A percentile compares a stretch with the other conserved stretches of the same genome.
phyloP scores from a whole-genome alignment of 2,113 vertebrate genomes.

The Gymnogyps californianus region DNA sequence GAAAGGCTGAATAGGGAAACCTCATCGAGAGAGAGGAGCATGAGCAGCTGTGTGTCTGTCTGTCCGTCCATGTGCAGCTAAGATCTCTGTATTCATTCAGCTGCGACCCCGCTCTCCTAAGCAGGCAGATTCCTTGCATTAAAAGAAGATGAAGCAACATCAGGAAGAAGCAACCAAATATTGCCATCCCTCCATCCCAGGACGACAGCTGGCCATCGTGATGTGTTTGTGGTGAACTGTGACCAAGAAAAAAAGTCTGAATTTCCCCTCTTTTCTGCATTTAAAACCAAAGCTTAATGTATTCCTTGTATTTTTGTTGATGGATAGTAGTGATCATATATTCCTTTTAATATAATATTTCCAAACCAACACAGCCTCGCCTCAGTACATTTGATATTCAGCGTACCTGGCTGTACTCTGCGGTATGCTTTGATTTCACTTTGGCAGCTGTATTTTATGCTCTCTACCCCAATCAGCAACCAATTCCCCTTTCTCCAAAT shows the following conservation, averaged over 20 bases:
- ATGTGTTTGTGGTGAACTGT: neutral
- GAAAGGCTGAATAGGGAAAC: neutral
- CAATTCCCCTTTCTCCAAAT: neutral
- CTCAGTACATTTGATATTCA: neutral
- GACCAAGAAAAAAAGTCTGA: neutral
- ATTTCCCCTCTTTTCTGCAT: neutral
- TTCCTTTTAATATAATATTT: constrained; percentile 42
- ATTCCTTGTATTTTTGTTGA: neutral
- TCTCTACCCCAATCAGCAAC: neutral
- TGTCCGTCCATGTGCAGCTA: neutral
- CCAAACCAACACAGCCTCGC: neutral
- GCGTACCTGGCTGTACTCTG: neutral
- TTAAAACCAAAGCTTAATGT: neutral
- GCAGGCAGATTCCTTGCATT: neutral
- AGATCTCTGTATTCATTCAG: neutral
- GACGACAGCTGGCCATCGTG: rapidly evolving
- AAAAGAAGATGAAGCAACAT: neutral
- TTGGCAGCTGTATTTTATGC: neutral
- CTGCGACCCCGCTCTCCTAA: rapidly evolving
- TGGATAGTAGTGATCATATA: constrained; percentile 10
- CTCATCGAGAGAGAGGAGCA: neutral
- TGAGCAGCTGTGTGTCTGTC: neutral
- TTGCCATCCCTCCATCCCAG: neutral
- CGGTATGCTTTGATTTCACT: neutral
- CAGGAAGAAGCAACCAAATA: neutral